Base-by-base conservation (phyloP, 2,113 vertebrate species). In the Chrysochloris asiatica region DNA sequence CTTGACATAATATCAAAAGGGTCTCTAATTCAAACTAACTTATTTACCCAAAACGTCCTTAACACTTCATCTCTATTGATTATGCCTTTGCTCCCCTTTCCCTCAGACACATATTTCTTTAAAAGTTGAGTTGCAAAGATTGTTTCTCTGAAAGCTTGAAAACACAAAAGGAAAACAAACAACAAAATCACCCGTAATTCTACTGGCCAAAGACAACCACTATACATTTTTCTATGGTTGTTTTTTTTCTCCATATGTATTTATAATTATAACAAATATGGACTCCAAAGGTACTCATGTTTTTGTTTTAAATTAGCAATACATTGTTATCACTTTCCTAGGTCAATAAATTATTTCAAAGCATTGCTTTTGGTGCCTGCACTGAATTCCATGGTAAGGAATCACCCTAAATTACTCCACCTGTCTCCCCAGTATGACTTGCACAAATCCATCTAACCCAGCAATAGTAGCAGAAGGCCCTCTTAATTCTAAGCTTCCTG, bases 261-360 rank as follows among this genome's bases (percentile, higher is more conserved):
- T n/a, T n/a, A n/a, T n/a, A n/a, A n/a, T n/a, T n/a, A n/a, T n/a
- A n/a, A n/a, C n/a, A n/a, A n/a, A n/a, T n/a, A n/a, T n/a, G n/a
- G n/a, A n/a, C n/a, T n/a, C n/a, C n/a, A n/a, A n/a, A n/a, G n/a
- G n/a, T n/a, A n/a, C n/a, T n/a, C n/a, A n/a, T n/a, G n/a, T n/a
- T n/a, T n/a, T 86, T 69, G 17, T 61, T 52, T 47, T 63, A 63
- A 77, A 78, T 65, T 71, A 48, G 36, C 10, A 30, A 8, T 22
- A 8, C 30, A 6, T 21, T 56, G 19, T 2, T 11, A n/a, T 85
- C 47, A 1, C 54, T 47, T 73, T 85, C 30, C 17, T 26, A 47
- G 45, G 38, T 16, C 63, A 91, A 89, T 83, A 92, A 86, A 92
- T 69, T 19, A 75, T 71, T 26, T 48, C 21, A 48, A 71, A 91